These are phyloP conservation scores for Yponomeuta evonymella DNA, from an alignment of 2,888 invertebrate genomes.

Conservation along the genomic window DNA sequence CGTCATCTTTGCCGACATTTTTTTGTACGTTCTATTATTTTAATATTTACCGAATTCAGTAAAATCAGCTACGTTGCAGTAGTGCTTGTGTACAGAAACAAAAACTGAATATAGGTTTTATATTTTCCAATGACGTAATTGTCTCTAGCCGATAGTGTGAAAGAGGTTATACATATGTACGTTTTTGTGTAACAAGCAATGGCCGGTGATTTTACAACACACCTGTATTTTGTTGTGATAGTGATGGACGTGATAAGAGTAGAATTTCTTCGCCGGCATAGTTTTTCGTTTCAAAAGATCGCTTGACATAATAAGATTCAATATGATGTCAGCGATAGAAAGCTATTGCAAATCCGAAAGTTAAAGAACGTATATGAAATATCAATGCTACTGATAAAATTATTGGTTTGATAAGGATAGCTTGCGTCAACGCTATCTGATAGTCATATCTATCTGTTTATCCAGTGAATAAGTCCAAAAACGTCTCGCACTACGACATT, in stretches of 20 bases:
- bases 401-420: too few relatives aligned
- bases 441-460: too few relatives aligned
- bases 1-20: slow-evolving; percentile 31
- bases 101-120: not conserved
- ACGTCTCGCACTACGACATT: too few relatives aligned
- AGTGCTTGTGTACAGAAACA: not conserved
- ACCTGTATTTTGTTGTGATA: not conserved
- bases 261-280: not conserved
- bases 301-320: not conserved
- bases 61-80: slow-evolving; percentile 4
- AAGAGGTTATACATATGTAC: not conserved
- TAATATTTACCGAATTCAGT: slow-evolving; percentile 28
- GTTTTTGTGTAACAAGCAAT: not conserved
- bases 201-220: not conserved
- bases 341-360: too few relatives aligned
- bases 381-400: too few relatives aligned
- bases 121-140: not conserved
- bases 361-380: too few relatives aligned
- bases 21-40: slow-evolving; percentile 19
- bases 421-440: too few relatives aligned
- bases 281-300: not conserved
- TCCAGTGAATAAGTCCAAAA: too few relatives aligned
- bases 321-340: not conserved
- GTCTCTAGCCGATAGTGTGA: not conserved
- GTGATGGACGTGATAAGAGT: not conserved